Percentiles rank a stretch among this genome's conserved stretches.
Conservation (phyloP, 2,888 invertebrate species). For the Sialis fuliginosa region DNA sequence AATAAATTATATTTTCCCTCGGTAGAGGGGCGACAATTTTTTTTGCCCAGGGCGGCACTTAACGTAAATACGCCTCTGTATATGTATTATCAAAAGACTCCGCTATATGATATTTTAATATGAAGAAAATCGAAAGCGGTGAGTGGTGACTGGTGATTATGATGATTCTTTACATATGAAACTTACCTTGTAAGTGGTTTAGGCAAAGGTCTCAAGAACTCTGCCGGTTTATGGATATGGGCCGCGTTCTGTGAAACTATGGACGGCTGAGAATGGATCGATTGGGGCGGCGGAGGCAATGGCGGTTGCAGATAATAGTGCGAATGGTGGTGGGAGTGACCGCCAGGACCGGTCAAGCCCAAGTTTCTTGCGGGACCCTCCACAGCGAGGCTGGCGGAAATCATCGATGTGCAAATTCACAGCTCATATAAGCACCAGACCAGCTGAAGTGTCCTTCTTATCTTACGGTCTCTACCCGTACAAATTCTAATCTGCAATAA, state of each 20-base stretch:
- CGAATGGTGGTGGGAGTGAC: constrained; percentile 30
- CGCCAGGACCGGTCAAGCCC: constrained; percentile 36
- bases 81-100: not conserved
- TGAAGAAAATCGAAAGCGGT: too few species aligned
- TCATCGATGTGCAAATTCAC: constrained; percentile 31
- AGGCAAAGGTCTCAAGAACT: constrained; percentile 48
- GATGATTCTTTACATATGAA: not conserved
- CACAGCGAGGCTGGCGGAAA: constrained; percentile 46
- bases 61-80: too few species aligned
- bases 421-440: too few species aligned
- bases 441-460: too few species aligned
- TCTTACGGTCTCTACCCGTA: too few species aligned
- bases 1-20: too few species aligned
- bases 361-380: constrained; percentile 36
- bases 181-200: constrained; percentile 34
- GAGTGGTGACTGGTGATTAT: too few species aligned
- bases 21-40: too few species aligned
- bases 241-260: too few species aligned
- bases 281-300: not conserved
- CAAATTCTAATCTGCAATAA: too few species aligned
- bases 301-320: constrained; percentile 3
- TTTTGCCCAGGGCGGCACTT: too few species aligned
- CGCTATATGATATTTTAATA: too few species aligned
- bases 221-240: constrained; percentile 16
- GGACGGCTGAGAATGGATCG: not conserved